Percentiles rank a stretch among this genome's conserved stretches.
phyloP scores from a whole-genome alignment of 2,888 invertebrate species.

The Dyspetes luteomarginatus region DNA sequence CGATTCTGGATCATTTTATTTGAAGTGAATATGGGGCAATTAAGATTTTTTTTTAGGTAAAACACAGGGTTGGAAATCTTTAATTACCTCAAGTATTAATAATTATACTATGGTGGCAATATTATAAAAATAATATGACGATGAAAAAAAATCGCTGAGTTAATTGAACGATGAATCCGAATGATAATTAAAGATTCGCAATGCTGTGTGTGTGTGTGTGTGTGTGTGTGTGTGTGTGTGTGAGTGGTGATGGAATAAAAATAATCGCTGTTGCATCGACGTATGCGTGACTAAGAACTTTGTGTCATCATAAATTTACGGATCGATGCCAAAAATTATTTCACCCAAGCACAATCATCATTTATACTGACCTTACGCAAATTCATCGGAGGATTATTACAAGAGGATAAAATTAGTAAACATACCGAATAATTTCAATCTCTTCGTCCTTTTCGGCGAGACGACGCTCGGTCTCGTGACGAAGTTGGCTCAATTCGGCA shows the following conservation, averaged over 20 bases:
- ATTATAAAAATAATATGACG: too few relatives aligned
- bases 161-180: not conserved
- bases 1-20: not conserved
- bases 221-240: too few relatives aligned
- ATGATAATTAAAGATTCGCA: constrained; percentile 9
- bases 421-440: constrained; percentile 98
- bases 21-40: not conserved
- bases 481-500: constrained; percentile 96
- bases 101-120: too few relatives aligned
- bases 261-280: constrained; percentile 63
- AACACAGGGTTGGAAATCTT: not conserved
- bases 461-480: constrained; percentile 98
- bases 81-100: too few relatives aligned
- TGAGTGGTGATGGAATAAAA: constrained; percentile 59
- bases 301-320: constrained; percentile 27
- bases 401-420: constrained; percentile 29
- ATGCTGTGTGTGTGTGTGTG: too few relatives aligned
- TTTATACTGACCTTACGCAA: constrained; percentile 54
- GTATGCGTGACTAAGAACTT: not conserved
- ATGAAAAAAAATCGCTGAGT: not conserved
- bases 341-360: constrained; percentile 39
- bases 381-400: constrained; percentile 13
- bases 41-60: not conserved
- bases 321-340: constrained; percentile 60
- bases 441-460: constrained; percentile 99